Percentiles rank a stretch among this genome's conserved stretches.
These are phyloP conservation scores for Drosophila crucigera DNA, from an alignment of 2,888 invertebrate genomes.

Conservation along the genomic window DNA sequence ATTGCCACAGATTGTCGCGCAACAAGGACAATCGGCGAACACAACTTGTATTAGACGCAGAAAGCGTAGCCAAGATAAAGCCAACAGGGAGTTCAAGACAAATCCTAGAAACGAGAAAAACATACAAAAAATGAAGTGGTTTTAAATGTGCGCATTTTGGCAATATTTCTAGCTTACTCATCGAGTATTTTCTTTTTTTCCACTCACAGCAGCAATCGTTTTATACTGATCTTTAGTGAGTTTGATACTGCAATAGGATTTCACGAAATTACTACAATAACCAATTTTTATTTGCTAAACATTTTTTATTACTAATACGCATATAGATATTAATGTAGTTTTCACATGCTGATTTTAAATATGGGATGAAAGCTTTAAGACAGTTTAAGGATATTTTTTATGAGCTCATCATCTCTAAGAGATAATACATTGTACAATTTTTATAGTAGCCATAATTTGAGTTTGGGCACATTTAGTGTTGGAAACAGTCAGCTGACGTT, in stretches of 20 bases:
- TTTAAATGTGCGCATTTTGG: background rate
- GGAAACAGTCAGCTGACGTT: slow-evolving; percentile 1
- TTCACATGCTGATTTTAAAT: background rate
- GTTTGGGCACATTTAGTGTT: background rate
- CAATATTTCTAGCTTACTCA: background rate
- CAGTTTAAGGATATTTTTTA: slow-evolving; percentile 1
- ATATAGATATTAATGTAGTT: background rate
- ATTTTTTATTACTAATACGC: background rate
- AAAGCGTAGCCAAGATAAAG: background rate
- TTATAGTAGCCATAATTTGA: slow-evolving; percentile 1
- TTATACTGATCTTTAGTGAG: background rate
- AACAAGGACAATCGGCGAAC: slow-evolving; percentile 4
- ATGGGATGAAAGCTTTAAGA: background rate
- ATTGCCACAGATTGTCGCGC: slow-evolving; percentile 3
- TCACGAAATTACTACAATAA: background rate
- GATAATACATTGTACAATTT: slow-evolving; percentile 1
- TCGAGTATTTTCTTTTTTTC: background rate
- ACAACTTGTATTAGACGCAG: slow-evolving; percentile 3
- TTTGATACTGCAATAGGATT: background rate
- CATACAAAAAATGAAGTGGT: slow-evolving; percentile 4
- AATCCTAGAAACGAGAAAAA: background rate
- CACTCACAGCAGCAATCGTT: background rate
- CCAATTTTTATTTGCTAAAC: background rate
- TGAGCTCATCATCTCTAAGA: background rate
- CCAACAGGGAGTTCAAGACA: background rate